Evolutionary conservation across 2,797 vertebrate genomes (phyloP).

Genomic region (Gorsachius magnificus): DNA sequence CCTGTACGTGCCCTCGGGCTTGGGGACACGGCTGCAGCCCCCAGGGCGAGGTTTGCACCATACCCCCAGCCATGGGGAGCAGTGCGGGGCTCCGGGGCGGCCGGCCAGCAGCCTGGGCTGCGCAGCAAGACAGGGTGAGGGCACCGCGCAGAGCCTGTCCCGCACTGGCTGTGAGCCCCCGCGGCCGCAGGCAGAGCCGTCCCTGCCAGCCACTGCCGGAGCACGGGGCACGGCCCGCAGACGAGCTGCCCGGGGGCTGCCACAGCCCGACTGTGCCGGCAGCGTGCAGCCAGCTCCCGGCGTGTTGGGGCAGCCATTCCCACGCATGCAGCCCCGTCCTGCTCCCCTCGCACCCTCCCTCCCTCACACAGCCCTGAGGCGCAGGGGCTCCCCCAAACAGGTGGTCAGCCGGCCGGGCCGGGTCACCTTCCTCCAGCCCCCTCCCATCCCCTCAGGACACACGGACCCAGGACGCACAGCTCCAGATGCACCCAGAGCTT

Average conservation of each 20-base stretch:
- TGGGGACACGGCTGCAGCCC: not conserved
- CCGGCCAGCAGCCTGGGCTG: not conserved
- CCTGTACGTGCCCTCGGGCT: rapidly evolving
- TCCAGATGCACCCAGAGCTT: rapidly evolving
- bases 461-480: rapidly evolving
- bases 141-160: not conserved
- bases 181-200: not conserved
- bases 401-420: rapidly evolving
- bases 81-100: not conserved
- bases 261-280: rapidly evolving
- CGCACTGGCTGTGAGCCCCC: rapidly evolving
- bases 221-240: rapidly evolving
- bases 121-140: not conserved
- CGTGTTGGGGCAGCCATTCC: not conserved
- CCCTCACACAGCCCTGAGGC: rapidly evolving
- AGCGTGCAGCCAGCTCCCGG: not conserved
- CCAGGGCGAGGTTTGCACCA: rapidly evolving
- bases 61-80: rapidly evolving
- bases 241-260: rapidly evolving
- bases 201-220: not conserved
- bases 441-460: rapidly evolving
- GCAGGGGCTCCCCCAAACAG: not conserved
- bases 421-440: not conserved
- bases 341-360: not conserved
- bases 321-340: rapidly evolving